Conservation (phyloP, 1,140 invertebrate genomes). For the Scaptomyza hsui region DNA sequence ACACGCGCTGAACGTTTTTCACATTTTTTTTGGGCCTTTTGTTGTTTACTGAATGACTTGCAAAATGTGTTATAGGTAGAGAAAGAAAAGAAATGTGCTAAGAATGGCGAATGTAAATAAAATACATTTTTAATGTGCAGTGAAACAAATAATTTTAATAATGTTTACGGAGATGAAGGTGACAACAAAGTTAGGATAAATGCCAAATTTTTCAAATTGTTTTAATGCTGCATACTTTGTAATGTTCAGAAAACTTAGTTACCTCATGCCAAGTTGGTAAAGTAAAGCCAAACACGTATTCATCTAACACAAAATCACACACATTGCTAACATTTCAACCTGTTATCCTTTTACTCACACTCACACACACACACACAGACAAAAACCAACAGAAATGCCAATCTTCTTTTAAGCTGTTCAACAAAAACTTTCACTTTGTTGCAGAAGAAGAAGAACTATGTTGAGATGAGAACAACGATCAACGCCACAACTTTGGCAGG, state of each 20-base stretch:
- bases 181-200: not conserved
- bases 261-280: not conserved
- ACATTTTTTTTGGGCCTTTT: slow-evolving; percentile 22
- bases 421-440: slow-evolving; percentile 76
- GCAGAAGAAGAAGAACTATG: slow-evolving; percentile 20
- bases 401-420: slow-evolving; percentile 79
- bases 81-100: slow-evolving; percentile 3
- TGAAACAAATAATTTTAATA: not conserved
- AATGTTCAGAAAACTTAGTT: slow-evolving; percentile 1
- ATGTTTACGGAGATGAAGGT: not conserved
- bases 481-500: slow-evolving; percentile 60
- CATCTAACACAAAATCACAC: slow-evolving; percentile 6
- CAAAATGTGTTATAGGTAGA: slow-evolving; percentile 35
- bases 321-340: slow-evolving; percentile 36
- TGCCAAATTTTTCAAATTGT: not conserved
- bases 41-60: slow-evolving; percentile 37
- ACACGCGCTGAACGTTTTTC: slow-evolving; percentile 60
- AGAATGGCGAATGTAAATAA: slow-evolving; percentile 20
- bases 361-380: slow-evolving; percentile 11
- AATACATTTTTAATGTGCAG: slow-evolving; percentile 27
- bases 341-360: slow-evolving; percentile 44
- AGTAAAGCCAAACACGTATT: not conserved
- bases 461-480: slow-evolving; percentile 44
- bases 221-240: not conserved
- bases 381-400: slow-evolving; percentile 44